Percentiles rank a stretch among this genome's conserved stretches.
These are phyloP conservation scores for Notarius quadriscutis DNA, from an alignment of 2,113 vertebrate genomes.

Conservation along the genomic window DNA sequence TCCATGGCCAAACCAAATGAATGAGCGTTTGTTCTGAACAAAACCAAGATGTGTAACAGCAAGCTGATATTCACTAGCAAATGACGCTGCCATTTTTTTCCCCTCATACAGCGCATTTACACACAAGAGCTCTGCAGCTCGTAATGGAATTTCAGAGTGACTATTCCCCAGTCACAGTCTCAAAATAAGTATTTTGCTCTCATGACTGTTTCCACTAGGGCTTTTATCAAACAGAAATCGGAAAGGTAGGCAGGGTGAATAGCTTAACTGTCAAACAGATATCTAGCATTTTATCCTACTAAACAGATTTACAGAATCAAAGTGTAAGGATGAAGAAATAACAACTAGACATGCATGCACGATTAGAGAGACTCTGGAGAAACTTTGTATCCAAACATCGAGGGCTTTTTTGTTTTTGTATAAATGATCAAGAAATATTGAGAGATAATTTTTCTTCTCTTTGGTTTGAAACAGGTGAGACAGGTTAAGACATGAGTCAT, in stretches of 20 bases:
- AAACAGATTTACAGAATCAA: slow-evolving; percentile 40
- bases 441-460: background rate
- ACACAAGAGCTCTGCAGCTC: slow-evolving; percentile 18
- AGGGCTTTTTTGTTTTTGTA: background rate
- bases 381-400: slow-evolving; percentile 17
- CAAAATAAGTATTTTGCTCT: slow-evolving; percentile 19
- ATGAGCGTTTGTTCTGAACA: slow-evolving; percentile 51
- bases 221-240: slow-evolving; percentile 44
- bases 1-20: slow-evolving; percentile 52
- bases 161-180: slow-evolving; percentile 20
- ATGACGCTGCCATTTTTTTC: slow-evolving; percentile 30
- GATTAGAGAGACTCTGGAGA: slow-evolving; percentile 7
- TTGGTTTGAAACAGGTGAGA: slow-evolving; percentile 40
- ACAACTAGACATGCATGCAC: slow-evolving; percentile 21
- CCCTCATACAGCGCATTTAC: slow-evolving; percentile 13
- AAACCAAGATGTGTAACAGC: slow-evolving; percentile 45
- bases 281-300: slow-evolving; percentile 23
- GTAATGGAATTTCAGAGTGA: slow-evolving; percentile 28
- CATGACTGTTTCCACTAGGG: slow-evolving; percentile 17
- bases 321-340: slow-evolving; percentile 3
- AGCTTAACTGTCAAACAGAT: slow-evolving; percentile 43
- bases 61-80: slow-evolving; percentile 38
- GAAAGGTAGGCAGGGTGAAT: slow-evolving; percentile 38
- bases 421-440: slow-evolving; percentile 26
- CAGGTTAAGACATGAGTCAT: slow-evolving; percentile 52